Base-by-base conservation (phyloP, 2,888 invertebrate genomes). In the Caenorhabditis sinica region DNA sequence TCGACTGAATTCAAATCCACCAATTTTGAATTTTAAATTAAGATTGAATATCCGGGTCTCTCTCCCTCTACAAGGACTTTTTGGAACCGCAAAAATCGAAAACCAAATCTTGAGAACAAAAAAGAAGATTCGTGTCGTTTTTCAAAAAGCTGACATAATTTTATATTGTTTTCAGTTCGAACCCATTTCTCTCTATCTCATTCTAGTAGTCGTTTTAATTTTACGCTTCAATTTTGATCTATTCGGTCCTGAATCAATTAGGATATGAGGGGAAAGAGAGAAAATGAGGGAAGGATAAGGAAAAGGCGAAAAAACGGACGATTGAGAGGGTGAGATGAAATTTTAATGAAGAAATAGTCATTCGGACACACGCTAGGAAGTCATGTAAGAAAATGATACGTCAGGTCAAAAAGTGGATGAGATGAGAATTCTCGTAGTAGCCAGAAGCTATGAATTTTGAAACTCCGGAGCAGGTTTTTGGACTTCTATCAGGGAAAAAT, bases 141-240 rank as follows among this genome's bases (percentile, higher is more conserved):
- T 33, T 63, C 17, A 28, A 25, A 45, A 49, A 45, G n/a, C n/a
- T n/a, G n/a, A 40, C 8, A 6, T 17, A 8, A 49, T n/a, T 45
- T 20, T 20, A n/a, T 20, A 56, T 5, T 56, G 28, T 36, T n/a
- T 60, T 68, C 68, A 51, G 9, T 51, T 13, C 28, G 49, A 49
- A 49, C 49, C 49, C 11, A 49, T 20, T 49, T 49, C 49, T 49
- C 25, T 23, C 15, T 45, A n/a, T n/a, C n/a, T n/a, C n/a, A n/a
- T n/a, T n/a, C n/a, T n/a, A 36, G 36, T 40, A 5, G 25, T 53
- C 30, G 3, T 36, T 15, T 66, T 49, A 66, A 66, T 49, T 51
- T 66, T 33, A 49, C 68, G 53, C 68, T 53, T 68, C 51, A 68
- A 51, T 68, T 51, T 51, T 68, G 56, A 69, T 69, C 56, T 25